Percentiles rank a stretch among this genome's conserved stretches.
Conservation (phyloP, 2,113 vertebrate genomes). For the Tragelaphus strepsiceros region DNA sequence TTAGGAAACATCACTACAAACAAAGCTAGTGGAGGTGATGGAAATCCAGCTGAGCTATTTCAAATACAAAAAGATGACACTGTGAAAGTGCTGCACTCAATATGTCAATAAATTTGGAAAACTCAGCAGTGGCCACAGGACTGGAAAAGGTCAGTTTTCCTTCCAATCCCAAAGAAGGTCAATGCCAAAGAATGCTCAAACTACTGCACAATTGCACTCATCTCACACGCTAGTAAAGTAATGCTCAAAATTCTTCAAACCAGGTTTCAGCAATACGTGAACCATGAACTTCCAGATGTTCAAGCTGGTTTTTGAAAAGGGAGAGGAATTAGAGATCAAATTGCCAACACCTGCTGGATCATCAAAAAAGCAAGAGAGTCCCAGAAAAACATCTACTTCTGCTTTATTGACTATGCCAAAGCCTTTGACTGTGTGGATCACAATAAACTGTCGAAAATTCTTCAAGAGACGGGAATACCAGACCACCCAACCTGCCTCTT, state of each 20-base stretch:
- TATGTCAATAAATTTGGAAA: not conserved
- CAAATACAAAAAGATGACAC: not conserved
- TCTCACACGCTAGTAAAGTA: not conserved
- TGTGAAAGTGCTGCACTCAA: not conserved
- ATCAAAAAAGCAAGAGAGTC: not conserved
- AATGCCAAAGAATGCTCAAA: not conserved
- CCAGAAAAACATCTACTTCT: not conserved
- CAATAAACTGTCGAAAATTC: not conserved
- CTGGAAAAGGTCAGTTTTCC: not conserved
- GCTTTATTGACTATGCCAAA: not conserved
- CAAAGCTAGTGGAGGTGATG: not conserved
- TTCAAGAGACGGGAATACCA: not conserved
- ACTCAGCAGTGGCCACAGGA: not conserved
- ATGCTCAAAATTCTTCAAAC: not conserved
- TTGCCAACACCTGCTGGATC: not conserved
- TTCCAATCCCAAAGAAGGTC: not conserved
- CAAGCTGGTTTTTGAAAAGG: not conserved
- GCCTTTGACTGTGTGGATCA: not conserved
- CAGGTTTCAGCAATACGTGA: not conserved
- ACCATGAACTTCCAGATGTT: not conserved
- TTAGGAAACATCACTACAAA: not conserved
- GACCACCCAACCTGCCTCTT: not conserved
- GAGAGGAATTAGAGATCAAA: not conserved
- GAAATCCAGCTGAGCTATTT: not conserved
- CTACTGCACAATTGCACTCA: accelerated